Percentiles rank a stretch among this genome's conserved stretches.
phyloP scores from a whole-genome alignment of 1,140 invertebrate species.

The Lepidurus couesii region DNA sequence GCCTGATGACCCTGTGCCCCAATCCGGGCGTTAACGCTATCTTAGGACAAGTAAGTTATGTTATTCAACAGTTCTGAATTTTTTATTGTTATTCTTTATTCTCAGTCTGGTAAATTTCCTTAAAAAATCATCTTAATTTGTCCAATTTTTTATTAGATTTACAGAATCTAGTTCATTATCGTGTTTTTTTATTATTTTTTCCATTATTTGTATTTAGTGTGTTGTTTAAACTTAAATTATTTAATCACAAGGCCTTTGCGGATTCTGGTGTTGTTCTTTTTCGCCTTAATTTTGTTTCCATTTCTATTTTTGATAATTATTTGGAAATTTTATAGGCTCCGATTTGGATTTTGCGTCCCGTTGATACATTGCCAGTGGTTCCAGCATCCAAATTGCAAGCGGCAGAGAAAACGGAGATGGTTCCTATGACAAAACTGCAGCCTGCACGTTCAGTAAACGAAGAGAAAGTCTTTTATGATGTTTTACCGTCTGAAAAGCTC shows the following conservation, averaged over 20 bases:
- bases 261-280: too few relatives aligned
- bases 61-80: too few relatives aligned
- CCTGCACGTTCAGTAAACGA: neutral
- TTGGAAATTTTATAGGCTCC: conserved; percentile 41
- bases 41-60: conserved; percentile 19
- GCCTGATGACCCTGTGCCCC: conserved; percentile 29
- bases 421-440: neutral
- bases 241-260: too few relatives aligned
- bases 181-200: too few relatives aligned
- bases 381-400: too few relatives aligned
- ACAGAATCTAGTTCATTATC: neutral
- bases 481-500: conserved; percentile 38
- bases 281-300: too few relatives aligned
- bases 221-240: neutral
- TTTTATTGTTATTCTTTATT: too few relatives aligned
- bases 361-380: neutral
- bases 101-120: too few relatives aligned
- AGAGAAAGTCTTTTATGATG: conserved; percentile 45
- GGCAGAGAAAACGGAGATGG: neutral
- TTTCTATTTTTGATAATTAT: neutral
- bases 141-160: too few relatives aligned
- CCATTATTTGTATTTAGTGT: neutral
- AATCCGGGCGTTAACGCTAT: conserved; percentile 5
- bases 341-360: conserved; percentile 46
- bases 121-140: too few relatives aligned